A percentile compares a stretch with the other conserved stretches of the same genome.
Conservation (phyloP, 2,797 vertebrate species). For the Pangasius macronema region DNA sequence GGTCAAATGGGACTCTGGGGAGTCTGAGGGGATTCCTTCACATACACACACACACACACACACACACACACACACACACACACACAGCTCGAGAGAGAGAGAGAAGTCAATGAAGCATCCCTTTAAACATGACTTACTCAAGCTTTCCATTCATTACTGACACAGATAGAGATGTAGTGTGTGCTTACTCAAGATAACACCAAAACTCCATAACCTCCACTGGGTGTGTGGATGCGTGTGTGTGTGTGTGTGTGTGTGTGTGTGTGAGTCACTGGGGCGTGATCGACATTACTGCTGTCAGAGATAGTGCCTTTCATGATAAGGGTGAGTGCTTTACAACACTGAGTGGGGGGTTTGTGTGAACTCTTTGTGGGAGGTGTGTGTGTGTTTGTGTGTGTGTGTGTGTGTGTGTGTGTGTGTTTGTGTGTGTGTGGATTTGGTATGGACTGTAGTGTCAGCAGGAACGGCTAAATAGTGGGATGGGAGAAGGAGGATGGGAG, state of each 20-base stretch:
- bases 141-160: slow-evolving; percentile 33
- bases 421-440: slow-evolving; percentile 51
- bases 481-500: slow-evolving; percentile 44
- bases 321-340: slow-evolving; percentile 63
- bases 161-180: slow-evolving; percentile 41
- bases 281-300: slow-evolving; percentile 73
- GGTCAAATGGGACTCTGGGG: slow-evolving; percentile 60
- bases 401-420: slow-evolving; percentile 53
- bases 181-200: slow-evolving; percentile 46
- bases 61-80: slow-evolving; percentile 48
- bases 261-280: slow-evolving; percentile 53
- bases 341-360: slow-evolving; percentile 36
- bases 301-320: slow-evolving; percentile 70
- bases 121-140: slow-evolving; percentile 32
- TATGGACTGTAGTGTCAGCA: slow-evolving; percentile 50
- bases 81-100: neutral
- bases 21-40: slow-evolving; percentile 37
- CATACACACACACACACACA: slow-evolving; percentile 50
- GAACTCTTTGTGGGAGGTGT: slow-evolving; percentile 26
- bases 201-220: slow-evolving; percentile 23
- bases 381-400: slow-evolving; percentile 44
- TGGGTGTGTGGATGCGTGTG: slow-evolving; percentile 29
- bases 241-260: slow-evolving; percentile 35
- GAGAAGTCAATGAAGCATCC: slow-evolving; percentile 20
- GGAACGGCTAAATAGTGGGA: slow-evolving; percentile 32